These are phyloP conservation scores for Plodia interpunctella DNA, from an alignment of 1,140 invertebrate species.

Conservation along the genomic window DNA sequence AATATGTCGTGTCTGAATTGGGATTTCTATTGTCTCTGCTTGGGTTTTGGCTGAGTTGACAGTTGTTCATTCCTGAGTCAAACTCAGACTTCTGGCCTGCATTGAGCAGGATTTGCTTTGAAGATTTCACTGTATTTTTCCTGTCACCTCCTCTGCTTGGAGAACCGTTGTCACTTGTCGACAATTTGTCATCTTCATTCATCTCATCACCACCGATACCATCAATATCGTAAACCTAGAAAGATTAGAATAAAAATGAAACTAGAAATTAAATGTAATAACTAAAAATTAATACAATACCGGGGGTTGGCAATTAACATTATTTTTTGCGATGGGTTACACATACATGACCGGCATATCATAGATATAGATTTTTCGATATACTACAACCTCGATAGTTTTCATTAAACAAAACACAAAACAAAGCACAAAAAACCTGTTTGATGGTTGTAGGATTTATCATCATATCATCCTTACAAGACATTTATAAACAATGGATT, in stretches of 20 bases:
- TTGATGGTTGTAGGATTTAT: too few species aligned
- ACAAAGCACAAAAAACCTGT: too few species aligned
- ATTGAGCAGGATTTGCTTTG: slow-evolving; percentile 66
- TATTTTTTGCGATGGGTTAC: too few species aligned
- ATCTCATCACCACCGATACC: slow-evolving; percentile 57
- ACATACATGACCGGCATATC: too few species aligned
- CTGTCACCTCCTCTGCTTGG: slow-evolving; percentile 45
- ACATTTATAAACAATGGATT: too few species aligned
- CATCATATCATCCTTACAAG: too few species aligned
- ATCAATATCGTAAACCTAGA: slow-evolving; percentile 70
- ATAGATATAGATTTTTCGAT: too few species aligned
- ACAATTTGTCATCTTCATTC: slow-evolving; percentile 51
- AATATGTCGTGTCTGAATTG: slow-evolving; percentile 63
- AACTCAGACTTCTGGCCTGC: slow-evolving; percentile 70
- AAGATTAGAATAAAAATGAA: slow-evolving; percentile 7
- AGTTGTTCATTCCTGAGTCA: slow-evolving; percentile 70
- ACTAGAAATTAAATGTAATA: background rate
- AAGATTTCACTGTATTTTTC: slow-evolving; percentile 54
- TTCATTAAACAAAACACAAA: too few species aligned
- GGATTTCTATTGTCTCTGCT: slow-evolving; percentile 48
- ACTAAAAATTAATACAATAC: too few species aligned
- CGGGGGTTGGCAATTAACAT: too few species aligned
- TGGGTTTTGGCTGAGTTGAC: slow-evolving; percentile 52
- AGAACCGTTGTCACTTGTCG: slow-evolving; percentile 39
- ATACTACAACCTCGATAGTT: too few species aligned